Conservation (phyloP, 2,888 invertebrate genomes). For the Nomada goodeniana region DNA sequence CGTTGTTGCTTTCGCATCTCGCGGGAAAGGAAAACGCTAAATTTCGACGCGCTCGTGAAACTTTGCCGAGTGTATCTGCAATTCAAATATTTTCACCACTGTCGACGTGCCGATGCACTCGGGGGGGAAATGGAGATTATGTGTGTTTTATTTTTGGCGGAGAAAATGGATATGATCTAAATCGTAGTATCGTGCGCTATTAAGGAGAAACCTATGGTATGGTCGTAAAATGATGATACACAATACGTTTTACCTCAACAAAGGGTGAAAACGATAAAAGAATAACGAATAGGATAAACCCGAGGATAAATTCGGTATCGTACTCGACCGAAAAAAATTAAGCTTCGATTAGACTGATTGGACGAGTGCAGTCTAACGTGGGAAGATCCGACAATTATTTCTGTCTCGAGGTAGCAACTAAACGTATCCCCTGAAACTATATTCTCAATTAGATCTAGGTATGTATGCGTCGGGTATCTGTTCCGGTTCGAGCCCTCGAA, state of each 20-base stretch:
- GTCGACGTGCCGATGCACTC: neutral
- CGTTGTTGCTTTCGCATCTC: neutral
- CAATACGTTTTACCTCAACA: too few species aligned
- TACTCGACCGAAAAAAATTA: too few species aligned
- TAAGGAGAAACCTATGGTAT: too few species aligned
- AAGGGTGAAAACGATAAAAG: too few species aligned
- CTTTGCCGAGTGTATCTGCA: slow-evolving; percentile 38
- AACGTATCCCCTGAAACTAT: neutral
- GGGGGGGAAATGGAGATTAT: neutral
- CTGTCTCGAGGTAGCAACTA: neutral
- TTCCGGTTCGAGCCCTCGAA: slow-evolving; percentile 12
- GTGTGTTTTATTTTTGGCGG: neutral
- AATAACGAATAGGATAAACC: too few species aligned
- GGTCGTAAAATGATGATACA: too few species aligned
- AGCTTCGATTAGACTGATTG: too few species aligned
- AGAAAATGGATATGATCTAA: too few species aligned
- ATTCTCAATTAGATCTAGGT: slow-evolving; percentile 4
- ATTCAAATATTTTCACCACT: slow-evolving; percentile 53
- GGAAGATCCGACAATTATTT: too few species aligned
- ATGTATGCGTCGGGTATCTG: neutral
- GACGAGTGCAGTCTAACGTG: too few species aligned
- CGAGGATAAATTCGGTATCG: too few species aligned
- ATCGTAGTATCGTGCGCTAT: too few species aligned
- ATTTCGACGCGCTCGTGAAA: slow-evolving; percentile 37
- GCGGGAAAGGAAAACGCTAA: slow-evolving; percentile 13